phyloP scores from a whole-genome alignment of 2,888 invertebrate species.

The Hypena proboscidalis region DNA sequence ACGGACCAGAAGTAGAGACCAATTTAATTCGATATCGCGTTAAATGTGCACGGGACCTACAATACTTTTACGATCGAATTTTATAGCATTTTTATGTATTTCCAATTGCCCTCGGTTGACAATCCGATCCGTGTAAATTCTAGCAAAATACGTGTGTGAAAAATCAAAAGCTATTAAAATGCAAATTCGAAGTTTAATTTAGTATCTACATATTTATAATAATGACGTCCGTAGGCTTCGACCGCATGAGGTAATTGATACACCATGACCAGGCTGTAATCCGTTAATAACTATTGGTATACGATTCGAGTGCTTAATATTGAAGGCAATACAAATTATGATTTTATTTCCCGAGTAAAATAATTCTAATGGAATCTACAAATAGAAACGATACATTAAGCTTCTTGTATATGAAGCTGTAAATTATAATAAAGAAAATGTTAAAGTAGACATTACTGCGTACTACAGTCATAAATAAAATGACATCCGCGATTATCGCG shows the following conservation, averaged over 20 bases:
- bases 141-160: conserved; percentile 75
- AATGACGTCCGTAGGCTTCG: conserved; percentile 30
- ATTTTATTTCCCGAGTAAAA: conserved; percentile 1
- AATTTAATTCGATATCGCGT: conserved; percentile 48
- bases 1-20: conserved; percentile 46
- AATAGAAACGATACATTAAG: background rate
- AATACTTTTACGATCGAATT: conserved; percentile 78
- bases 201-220: conserved; percentile 41
- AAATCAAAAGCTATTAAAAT: conserved; percentile 71
- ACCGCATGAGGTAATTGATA: conserved; percentile 38
- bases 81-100: conserved; percentile 80
- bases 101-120: conserved; percentile 77
- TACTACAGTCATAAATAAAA: conserved; percentile 30
- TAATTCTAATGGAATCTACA: background rate
- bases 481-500: conserved; percentile 25
- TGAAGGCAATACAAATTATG: conserved; percentile 13
- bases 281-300: conserved; percentile 16
- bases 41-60: conserved; percentile 66
- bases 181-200: conserved; percentile 68
- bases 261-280: conserved; percentile 27
- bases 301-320: conserved; percentile 10
- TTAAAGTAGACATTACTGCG: conserved; percentile 6
- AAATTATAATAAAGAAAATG: too few species aligned
- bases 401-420: background rate
- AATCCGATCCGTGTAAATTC: conserved; percentile 76